Evolutionary conservation across 2,113 vertebrate genomes (phyloP), one percentile per base, ranked within the genome.

Genomic region (Capreolus pygargus): DNA sequence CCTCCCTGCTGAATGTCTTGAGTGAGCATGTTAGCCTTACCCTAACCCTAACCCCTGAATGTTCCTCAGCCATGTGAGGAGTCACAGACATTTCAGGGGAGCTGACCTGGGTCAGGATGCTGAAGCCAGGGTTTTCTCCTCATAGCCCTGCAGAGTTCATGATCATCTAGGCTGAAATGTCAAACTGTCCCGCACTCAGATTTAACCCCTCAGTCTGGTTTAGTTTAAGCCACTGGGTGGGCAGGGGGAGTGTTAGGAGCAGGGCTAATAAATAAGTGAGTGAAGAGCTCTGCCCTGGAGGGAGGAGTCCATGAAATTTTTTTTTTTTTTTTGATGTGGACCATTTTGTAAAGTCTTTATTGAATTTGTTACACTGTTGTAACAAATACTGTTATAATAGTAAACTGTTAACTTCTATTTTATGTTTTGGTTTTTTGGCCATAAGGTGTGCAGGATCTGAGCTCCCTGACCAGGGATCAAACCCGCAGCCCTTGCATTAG

Each of bases 141-240:
- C 23, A 19, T 0, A 19, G 39, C 33, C 6, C 11, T 13, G 30
- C 52, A 6, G 30, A 39, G 1, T 10, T 9, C 30, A 14, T 0
- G 64, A 15, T 5, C 14, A 7, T 13, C 0, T 7, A 19, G 16
- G 9, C 23, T 7, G 58, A 2, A 43, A 3, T 10, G 6, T 88
- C 21, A 19, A 11, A 17, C 45, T 64, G 23, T 30, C 16, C 6
- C 9, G 16, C 16, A 1, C 52, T 52, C 21, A 30, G 47, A 3
- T 14, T 57, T 17, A 7, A 27, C 5, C 67, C 39, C 33, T 81
- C 45, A 8, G n/a, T 70, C 52, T 17, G 33, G 36, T 93, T 54
- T 76, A 36, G 43, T 82, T 39, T 25, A 5, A 21, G 30, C 61
- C 52, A 6, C 30, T 8, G 16, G 36, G 58, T 74, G 70, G 70